Conservation (phyloP, 2,113 vertebrate genomes). For the Urocolius indicus region DNA sequence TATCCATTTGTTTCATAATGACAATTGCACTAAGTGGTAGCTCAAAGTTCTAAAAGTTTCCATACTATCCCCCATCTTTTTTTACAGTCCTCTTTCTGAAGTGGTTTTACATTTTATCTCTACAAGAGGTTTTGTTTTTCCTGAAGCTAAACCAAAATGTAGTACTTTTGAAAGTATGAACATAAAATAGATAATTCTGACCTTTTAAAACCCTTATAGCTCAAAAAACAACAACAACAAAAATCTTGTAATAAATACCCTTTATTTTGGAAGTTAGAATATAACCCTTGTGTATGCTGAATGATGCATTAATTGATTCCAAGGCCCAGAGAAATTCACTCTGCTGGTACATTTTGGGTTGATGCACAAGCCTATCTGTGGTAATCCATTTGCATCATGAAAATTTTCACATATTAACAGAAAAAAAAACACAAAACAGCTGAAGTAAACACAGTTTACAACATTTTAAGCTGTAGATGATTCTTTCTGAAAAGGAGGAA, state of each 20-base stretch:
- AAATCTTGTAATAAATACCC: not conserved
- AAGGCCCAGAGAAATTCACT: not conserved
- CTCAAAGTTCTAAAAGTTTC: not conserved
- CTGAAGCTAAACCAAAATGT: not conserved
- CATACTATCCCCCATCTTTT: fast-evolving
- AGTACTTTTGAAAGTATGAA: not conserved
- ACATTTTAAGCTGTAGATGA: not conserved
- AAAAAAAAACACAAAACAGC: not conserved
- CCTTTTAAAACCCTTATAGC: not conserved
- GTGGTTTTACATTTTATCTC: not conserved
- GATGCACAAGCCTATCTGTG: not conserved
- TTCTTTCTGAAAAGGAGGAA: not conserved
- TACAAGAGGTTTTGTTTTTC: not conserved
- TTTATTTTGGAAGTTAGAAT: not conserved
- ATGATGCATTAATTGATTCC: not conserved
- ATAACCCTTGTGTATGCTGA: not conserved
- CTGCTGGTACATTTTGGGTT: not conserved
- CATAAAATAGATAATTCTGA: not conserved
- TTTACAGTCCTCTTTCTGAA: not conserved
- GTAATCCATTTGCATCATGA: not conserved
- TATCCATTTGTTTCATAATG: not conserved
- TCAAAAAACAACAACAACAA: not conserved
- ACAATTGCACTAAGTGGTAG: fast-evolving
- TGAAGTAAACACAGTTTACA: not conserved
- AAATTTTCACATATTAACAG: not conserved